These are phyloP conservation scores for Trachelipus rathkii DNA, from an alignment of 1,140 invertebrate genomes.

Conservation along the genomic window DNA sequence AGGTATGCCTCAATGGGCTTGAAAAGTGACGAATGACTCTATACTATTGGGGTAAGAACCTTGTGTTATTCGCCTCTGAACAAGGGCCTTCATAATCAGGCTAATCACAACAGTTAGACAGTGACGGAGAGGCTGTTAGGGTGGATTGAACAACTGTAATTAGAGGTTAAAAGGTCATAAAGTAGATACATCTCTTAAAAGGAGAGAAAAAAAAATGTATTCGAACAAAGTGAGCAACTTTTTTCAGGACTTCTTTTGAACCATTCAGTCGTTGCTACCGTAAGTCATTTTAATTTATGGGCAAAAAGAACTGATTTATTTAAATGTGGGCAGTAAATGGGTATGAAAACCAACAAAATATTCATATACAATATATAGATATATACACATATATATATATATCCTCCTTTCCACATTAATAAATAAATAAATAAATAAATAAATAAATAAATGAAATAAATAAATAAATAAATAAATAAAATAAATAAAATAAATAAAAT, in stretches of 20 bases:
- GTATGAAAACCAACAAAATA: too few species aligned
- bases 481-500: too few species aligned
- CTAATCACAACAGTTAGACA: constrained; percentile 3
- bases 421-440: too few species aligned
- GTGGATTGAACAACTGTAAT: background rate
- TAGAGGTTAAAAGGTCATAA: constrained; percentile 9
- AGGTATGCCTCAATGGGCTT: background rate
- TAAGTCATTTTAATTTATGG: background rate
- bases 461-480: too few species aligned
- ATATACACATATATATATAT: too few species aligned
- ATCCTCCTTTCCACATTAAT: too few species aligned
- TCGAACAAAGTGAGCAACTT: background rate
- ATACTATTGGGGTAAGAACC: background rate
- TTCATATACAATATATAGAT: too few species aligned
- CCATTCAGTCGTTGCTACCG: background rate
- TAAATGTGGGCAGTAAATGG: too few species aligned
- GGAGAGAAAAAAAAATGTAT: background rate
- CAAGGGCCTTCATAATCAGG: background rate
- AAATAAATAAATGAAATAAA: too few species aligned
- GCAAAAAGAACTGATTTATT: too few species aligned
- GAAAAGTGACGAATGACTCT: background rate
- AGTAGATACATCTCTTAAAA: background rate
- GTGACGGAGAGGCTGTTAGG: background rate
- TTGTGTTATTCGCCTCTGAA: background rate
- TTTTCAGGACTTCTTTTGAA: background rate